Evolutionary conservation across 2,888 invertebrate genomes (phyloP), one percentile per base, ranked within the genome.

Genomic region (Pristionchus japonicus): DNA sequence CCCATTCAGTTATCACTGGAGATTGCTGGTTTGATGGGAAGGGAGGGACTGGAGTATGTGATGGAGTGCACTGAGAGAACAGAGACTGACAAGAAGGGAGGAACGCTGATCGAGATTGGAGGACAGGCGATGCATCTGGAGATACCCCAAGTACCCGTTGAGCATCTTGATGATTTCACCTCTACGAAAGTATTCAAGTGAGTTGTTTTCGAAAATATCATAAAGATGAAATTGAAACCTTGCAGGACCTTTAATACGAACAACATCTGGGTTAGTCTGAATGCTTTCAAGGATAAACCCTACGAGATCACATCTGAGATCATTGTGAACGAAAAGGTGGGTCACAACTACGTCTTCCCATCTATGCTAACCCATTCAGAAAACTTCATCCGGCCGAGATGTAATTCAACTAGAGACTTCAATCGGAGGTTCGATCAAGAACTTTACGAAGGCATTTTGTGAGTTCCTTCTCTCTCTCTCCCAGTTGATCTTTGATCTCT

Each of bases 11-110:
- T 61, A 15, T 64, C 52, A n/a, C 17, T 77, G 20, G 27, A 77
- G 80, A 87, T 87, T 11, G 57, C 61, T 27, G 40, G 37, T 23
- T 11, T 87, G 77, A 87, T 87, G 77, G 80, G 34, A 23, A 27
- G 61, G 0, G 80, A 87, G 17, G 57, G 80, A 57, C 11, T 97
- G 1, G 98, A 99, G 95, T 99, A 99, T 95, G 97, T 99, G 0
- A 99, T 99, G 99, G 99, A 99, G 95, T 98, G 99, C 15, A 99
- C 99, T 0, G 97, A 98, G 94, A 99, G 99, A 95, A 99, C 99
- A 2, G 96, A 97, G 93, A 98, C 98, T 92, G 99, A 99, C 95
- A 98, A 99, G 57, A 99, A 97, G 96, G 98, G 99, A 95, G 99
- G 99, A 93, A 99, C 99, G 7, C 95, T 99, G 7, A 98, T 99